Evolutionary conservation across 1,140 invertebrate species (phyloP).

Genomic region (Lerema accius): DNA sequence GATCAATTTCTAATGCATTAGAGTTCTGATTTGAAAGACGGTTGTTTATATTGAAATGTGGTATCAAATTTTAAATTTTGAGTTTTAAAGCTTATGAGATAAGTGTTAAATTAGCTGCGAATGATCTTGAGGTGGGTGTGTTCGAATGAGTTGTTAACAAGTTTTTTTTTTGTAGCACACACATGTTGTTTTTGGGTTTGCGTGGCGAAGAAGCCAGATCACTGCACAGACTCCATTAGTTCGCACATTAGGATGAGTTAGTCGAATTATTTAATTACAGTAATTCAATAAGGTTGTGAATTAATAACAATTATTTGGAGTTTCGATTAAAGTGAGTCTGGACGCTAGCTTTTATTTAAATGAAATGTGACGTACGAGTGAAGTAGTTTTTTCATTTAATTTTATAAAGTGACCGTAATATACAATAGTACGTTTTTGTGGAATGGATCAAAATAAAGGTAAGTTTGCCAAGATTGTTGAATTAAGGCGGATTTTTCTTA

Average conservation of each 20-base stretch:
- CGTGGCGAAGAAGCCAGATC: conserved; percentile 69
- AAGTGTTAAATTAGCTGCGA: conserved; percentile 5
- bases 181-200: conserved; percentile 61
- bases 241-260: conserved; percentile 79
- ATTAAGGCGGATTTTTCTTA: no score
- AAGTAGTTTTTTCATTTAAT: conserved; percentile 37
- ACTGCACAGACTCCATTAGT: conserved; percentile 76
- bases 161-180: conserved; percentile 52
- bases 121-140: conserved; percentile 46
- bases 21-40: conserved; percentile 19
- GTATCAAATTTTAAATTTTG: conserved; percentile 18
- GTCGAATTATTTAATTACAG: conserved; percentile 81
- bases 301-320: conserved; percentile 77
- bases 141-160: conserved; percentile 51
- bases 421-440: conserved; percentile 24
- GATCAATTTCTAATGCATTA: conserved; percentile 15
- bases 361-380: conserved; percentile 43
- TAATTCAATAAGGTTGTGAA: conserved; percentile 79
- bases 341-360: conserved; percentile 51
- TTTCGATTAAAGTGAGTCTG: conserved; percentile 60
- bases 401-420: conserved; percentile 37
- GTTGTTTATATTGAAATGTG: neutral
- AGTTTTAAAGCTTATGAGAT: conserved; percentile 9
- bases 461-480: conserved; percentile 31
- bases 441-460: conserved; percentile 74